phyloP scores from a whole-genome alignment of 2,797 vertebrate species.

The Mastacembelus armatus region DNA sequence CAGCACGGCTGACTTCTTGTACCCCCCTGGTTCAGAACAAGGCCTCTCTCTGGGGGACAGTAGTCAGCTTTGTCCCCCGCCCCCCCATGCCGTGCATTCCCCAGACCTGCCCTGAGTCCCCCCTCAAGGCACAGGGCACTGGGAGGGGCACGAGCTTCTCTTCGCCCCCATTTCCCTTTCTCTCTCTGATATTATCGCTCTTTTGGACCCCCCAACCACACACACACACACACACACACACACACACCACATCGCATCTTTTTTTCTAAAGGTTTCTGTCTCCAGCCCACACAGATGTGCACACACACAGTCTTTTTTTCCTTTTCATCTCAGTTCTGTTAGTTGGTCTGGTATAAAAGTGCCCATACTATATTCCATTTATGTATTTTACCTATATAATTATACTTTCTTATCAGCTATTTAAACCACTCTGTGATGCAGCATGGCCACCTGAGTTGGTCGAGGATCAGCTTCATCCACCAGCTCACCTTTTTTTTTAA shows the following conservation, averaged over 20 bases:
- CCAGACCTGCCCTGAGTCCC: conserved; percentile 76
- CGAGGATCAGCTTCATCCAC: conserved; percentile 44
- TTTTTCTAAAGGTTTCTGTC: conserved; percentile 22
- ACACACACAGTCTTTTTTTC: neutral
- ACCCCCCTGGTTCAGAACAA: conserved; percentile 74
- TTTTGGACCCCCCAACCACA: conserved; percentile 13
- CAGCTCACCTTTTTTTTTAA: conserved; percentile 49
- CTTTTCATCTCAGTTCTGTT: conserved; percentile 7
- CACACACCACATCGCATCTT: conserved; percentile 15
- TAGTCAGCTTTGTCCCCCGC: conserved; percentile 83
- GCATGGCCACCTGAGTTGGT: conserved; percentile 14
- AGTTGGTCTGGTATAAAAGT: neutral
- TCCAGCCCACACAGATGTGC: conserved; percentile 19
- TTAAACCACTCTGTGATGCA: conserved; percentile 25
- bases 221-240: neutral
- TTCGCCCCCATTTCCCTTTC: conserved; percentile 61
- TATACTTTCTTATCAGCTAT: conserved; percentile 7
- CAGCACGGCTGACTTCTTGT: conserved; percentile 69
- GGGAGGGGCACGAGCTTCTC: conserved; percentile 70
- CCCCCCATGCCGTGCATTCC: conserved; percentile 83
- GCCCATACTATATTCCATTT: neutral
- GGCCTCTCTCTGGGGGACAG: conserved; percentile 85
- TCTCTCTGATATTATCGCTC: conserved; percentile 66
- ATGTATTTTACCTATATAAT: neutral
- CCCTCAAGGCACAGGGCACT: conserved; percentile 74